Conservation (phyloP, 2,797 vertebrate species). For the Emys orbicularis region DNA sequence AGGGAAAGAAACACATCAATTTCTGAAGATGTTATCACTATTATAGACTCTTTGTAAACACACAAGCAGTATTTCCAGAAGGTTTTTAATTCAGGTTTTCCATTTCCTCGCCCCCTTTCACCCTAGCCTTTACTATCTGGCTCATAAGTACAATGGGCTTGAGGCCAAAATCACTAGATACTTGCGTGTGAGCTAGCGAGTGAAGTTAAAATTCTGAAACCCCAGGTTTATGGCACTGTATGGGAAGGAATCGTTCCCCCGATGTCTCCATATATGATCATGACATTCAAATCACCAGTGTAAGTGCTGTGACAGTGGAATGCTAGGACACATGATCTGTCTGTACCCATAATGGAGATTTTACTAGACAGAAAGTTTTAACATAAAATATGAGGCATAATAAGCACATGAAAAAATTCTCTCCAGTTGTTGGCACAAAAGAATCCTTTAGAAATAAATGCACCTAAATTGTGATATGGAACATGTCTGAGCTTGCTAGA, state of each 20-base stretch:
- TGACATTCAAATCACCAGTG: neutral
- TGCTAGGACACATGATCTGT: neutral
- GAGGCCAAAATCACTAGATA: neutral
- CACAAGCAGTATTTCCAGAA: slow-evolving; percentile 62
- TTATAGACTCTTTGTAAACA: slow-evolving; percentile 80
- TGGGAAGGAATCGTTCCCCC: neutral
- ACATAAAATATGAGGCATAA: neutral
- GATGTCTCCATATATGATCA: neutral
- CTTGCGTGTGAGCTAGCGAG: neutral
- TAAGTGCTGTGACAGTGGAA: neutral
- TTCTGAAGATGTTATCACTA: slow-evolving; percentile 71
- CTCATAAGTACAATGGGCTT: neutral
- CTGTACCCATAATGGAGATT: neutral
- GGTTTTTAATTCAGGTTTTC: slow-evolving; percentile 36
- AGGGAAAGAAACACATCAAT: slow-evolving; percentile 29
- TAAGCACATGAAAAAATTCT: neutral
- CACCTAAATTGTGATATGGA: neutral
- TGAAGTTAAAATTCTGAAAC: neutral
- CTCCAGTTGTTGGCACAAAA: neutral
- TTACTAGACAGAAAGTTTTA: neutral
- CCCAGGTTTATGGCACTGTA: neutral
- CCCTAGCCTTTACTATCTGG: slow-evolving; percentile 18
- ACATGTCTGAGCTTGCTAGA: neutral
- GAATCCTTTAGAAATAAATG: neutral
- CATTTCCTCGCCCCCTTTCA: slow-evolving; percentile 37